A percentile compares a stretch with the other conserved stretches of the same genome.
These are phyloP conservation scores for Prietella phreatophila DNA, from an alignment of 2,113 vertebrate species.

Conservation along the genomic window DNA sequence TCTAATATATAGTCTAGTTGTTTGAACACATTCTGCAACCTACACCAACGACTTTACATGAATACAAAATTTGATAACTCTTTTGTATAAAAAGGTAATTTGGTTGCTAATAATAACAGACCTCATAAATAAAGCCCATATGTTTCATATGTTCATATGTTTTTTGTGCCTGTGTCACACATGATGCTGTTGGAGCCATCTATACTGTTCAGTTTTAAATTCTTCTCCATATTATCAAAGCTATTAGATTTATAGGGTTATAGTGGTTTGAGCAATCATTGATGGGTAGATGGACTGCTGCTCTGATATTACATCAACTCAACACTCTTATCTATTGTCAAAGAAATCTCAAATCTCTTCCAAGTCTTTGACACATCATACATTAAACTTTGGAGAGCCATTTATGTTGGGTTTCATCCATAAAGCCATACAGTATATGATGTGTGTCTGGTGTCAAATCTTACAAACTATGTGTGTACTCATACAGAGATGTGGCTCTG, in stretches of 20 bases:
- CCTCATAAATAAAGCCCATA: background rate
- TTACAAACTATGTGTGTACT: background rate
- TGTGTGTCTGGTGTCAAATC: slow-evolving; percentile 5
- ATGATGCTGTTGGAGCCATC: background rate
- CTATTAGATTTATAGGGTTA: slow-evolving; percentile 23
- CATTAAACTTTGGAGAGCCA: slow-evolving; percentile 15
- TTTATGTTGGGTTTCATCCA: slow-evolving; percentile 20
- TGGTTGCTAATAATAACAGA: background rate
- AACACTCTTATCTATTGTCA: slow-evolving; percentile 9
- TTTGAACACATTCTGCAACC: background rate
- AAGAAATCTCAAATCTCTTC: background rate
- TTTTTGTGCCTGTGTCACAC: background rate
- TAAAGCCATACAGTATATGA: slow-evolving; percentile 2
- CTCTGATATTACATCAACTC: slow-evolving; percentile 10
- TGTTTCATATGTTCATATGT: too few species aligned
- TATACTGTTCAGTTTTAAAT: background rate
- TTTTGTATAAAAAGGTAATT: background rate
- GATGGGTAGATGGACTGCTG: slow-evolving; percentile 2
- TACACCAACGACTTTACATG: background rate
- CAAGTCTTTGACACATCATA: slow-evolving; percentile 35
- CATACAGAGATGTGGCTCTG: slow-evolving; percentile 5
- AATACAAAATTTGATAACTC: background rate
- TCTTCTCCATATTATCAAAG: slow-evolving; percentile 17
- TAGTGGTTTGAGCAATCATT: background rate
- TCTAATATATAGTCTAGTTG: background rate